A percentile compares a stretch with the other conserved stretches of the same genome.
These are phyloP conservation scores for Neodontobutis hainanensis DNA, from an alignment of 2,113 vertebrate species.

Conservation along the genomic window DNA sequence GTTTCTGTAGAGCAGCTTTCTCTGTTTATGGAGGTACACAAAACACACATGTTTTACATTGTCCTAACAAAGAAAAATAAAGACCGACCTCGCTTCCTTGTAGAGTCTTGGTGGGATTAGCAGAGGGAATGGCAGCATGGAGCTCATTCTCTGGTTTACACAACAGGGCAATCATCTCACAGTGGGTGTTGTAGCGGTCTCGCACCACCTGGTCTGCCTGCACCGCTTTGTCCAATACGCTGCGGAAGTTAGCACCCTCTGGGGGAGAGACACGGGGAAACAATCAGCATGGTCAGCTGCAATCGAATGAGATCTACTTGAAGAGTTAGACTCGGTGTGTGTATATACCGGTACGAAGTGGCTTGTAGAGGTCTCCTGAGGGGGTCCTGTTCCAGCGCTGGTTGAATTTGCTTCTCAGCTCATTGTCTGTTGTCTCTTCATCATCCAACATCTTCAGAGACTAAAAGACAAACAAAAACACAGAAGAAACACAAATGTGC, in stretches of 20 bases:
- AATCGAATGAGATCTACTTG: neutral
- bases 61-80: neutral
- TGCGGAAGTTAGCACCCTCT: conserved; percentile 90
- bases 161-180: conserved; percentile 90
- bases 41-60: conserved; percentile 1
- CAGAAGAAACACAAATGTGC: neutral
- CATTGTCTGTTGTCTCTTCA: conserved; percentile 93
- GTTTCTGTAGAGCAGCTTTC: conserved; percentile 14
- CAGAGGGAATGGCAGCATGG: conserved; percentile 91
- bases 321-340: neutral
- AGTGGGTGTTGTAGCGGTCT: conserved; percentile 89
- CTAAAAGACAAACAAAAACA: conserved; percentile 65
- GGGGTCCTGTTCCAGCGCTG: conserved; percentile 97
- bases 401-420: conserved; percentile 92
- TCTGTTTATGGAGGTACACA: conserved; percentile 18
- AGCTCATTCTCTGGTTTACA: conserved; percentile 92
- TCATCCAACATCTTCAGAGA: conserved; percentile 91
- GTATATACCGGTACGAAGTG: conserved; percentile 86
- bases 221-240: conserved; percentile 87
- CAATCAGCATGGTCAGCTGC: neutral
- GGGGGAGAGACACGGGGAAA: conserved; percentile 3
- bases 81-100: conserved; percentile 92
- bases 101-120: conserved; percentile 94
- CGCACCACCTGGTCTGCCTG: conserved; percentile 93
- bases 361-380: conserved; percentile 94